Conservation (phyloP, 2,797 vertebrate genomes). For the Myotis planiceps region DNA sequence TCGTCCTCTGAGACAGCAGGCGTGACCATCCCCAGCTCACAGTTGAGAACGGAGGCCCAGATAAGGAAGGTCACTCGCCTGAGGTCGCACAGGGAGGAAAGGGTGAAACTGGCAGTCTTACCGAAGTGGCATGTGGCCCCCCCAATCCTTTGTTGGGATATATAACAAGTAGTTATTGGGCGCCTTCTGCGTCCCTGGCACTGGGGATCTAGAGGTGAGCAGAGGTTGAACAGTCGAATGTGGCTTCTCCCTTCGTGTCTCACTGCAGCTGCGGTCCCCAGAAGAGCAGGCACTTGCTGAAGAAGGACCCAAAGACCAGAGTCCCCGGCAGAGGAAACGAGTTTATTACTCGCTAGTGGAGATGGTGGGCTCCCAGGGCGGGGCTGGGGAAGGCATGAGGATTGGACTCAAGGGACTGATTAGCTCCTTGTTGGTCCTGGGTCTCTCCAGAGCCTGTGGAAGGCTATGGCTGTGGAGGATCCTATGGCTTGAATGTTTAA, state of each 20-base stretch:
- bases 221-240: not conserved
- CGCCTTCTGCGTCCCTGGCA: not conserved
- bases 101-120: not conserved
- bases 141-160: not conserved
- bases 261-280: not conserved
- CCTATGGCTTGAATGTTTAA: not conserved
- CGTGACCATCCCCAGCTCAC: not conserved
- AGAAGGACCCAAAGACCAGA: not conserved
- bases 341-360: not conserved
- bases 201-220: not conserved
- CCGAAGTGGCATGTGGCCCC: not conserved
- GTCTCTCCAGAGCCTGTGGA: not conserved
- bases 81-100: not conserved
- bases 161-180: not conserved
- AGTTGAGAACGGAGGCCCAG: not conserved
- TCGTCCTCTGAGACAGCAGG: not conserved
- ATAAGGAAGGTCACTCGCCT: not conserved
- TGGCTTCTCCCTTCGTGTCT: not conserved
- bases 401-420: not conserved
- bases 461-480: not conserved
- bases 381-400: not conserved
- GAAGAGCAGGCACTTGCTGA: not conserved
- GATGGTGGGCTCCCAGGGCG: too few relatives aligned
- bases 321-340: not conserved
- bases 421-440: not conserved